These are phyloP conservation scores for Nipponacmea schrenckii DNA, from an alignment of 2,888 invertebrate genomes.

Conservation along the genomic window DNA sequence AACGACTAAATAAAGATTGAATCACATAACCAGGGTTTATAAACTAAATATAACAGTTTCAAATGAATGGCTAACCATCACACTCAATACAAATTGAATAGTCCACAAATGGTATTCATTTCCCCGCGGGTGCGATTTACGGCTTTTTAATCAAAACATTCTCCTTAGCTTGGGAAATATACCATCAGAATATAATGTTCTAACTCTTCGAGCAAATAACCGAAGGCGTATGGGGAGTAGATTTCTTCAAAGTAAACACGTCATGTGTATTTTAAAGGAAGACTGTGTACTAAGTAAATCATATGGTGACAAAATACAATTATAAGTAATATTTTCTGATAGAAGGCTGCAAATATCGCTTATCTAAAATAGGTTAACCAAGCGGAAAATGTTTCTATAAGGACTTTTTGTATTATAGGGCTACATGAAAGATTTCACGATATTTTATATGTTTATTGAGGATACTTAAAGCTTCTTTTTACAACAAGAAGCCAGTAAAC, in stretches of 20 bases:
- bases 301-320: not conserved
- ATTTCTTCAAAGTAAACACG: not conserved
- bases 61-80: not conserved
- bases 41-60: not conserved
- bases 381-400: constrained; percentile 1
- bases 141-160: constrained; percentile 5
- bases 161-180: constrained; percentile 8
- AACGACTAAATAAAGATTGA: not conserved
- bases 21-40: not conserved
- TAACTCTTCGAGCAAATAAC: constrained; percentile 3
- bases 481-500: too few relatives aligned
- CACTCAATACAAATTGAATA: constrained; percentile 6
- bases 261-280: constrained; percentile 4
- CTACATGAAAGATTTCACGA: too few relatives aligned
- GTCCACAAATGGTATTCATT: constrained; percentile 7
- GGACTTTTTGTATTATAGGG: not conserved
- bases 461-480: too few relatives aligned
- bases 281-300: constrained; percentile 4
- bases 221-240: constrained; percentile 7
- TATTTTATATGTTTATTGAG: too few relatives aligned
- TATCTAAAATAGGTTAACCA: constrained; percentile 2
- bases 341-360: constrained; percentile 4
- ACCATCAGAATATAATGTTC: constrained; percentile 6
- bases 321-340: constrained; percentile 8
- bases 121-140: constrained; percentile 6